phyloP scores from a whole-genome alignment of 1,140 invertebrate genomes.

The Ostrea edulis region DNA sequence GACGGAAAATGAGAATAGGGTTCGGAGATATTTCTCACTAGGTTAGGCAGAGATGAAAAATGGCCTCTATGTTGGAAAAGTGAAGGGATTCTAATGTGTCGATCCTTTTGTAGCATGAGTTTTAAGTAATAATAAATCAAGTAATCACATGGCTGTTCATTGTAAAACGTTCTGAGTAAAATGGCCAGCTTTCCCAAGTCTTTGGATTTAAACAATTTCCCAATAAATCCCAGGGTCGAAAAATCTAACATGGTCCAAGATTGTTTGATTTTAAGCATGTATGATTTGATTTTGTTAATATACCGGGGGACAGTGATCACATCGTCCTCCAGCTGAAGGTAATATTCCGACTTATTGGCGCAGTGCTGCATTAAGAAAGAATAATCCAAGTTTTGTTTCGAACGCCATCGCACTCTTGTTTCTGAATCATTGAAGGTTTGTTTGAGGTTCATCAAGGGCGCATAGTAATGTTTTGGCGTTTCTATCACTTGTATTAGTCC shows the following conservation, averaged over 20 bases:
- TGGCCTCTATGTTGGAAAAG: slow-evolving; percentile 26
- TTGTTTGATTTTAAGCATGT: slow-evolving; percentile 81
- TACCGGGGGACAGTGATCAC: slow-evolving; percentile 90
- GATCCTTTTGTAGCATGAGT: slow-evolving; percentile 3
- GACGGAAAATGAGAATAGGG: background rate
- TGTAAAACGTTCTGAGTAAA: slow-evolving; percentile 95
- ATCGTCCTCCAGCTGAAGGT: slow-evolving; percentile 90
- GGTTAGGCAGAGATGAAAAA: slow-evolving; percentile 7
- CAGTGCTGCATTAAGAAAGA: slow-evolving; percentile 96
- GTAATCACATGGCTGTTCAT: slow-evolving; percentile 95
- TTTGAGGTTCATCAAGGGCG: slow-evolving; percentile 84
- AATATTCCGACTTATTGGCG: slow-evolving; percentile 82
- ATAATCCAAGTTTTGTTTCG: slow-evolving; percentile 96
- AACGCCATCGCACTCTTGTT: slow-evolving; percentile 92
- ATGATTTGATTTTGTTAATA: slow-evolving; percentile 90
- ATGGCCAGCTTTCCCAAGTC: slow-evolving; percentile 92
- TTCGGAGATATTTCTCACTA: slow-evolving; percentile 15
- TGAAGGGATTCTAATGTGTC: slow-evolving; percentile 5
- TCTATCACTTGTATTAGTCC: slow-evolving; percentile 93
- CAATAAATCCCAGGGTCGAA: slow-evolving; percentile 85
- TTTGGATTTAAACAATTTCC: slow-evolving; percentile 92
- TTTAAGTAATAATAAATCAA: slow-evolving; percentile 56
- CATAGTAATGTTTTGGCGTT: slow-evolving; percentile 90
- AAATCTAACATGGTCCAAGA: slow-evolving; percentile 95
- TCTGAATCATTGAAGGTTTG: slow-evolving; percentile 90